Conservation (phyloP, 2,888 invertebrate species). For the Cheilosia urbana region DNA sequence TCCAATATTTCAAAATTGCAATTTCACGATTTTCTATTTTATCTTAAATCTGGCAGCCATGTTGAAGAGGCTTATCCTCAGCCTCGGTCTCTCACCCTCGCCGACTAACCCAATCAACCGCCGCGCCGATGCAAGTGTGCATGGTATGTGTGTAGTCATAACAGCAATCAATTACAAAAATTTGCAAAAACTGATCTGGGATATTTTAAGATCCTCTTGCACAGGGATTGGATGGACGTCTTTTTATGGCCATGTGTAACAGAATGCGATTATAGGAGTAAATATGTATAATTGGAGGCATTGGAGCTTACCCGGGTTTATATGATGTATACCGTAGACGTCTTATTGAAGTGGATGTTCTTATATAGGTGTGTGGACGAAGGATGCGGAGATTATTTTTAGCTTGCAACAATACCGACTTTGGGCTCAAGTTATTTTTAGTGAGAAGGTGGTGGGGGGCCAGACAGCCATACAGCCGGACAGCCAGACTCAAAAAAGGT, state of each 20-base stretch:
- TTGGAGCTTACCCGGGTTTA: slow-evolving; percentile 2
- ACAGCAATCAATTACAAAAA: slow-evolving; percentile 65
- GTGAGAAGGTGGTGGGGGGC: not conserved
- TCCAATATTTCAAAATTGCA: slow-evolving; percentile 51
- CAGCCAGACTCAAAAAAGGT: too few relatives aligned
- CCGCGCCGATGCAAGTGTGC: not conserved
- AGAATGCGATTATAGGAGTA: slow-evolving; percentile 9
- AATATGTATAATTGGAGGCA: slow-evolving; percentile 31
- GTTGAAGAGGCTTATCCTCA: slow-evolving; percentile 42
- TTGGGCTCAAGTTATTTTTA: slow-evolving; percentile 9
- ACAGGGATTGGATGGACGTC: slow-evolving; percentile 14
- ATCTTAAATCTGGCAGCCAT: slow-evolving; percentile 39
- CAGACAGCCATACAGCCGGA: too few relatives aligned
- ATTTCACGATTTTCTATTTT: slow-evolving; percentile 42
- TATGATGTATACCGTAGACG: slow-evolving; percentile 6
- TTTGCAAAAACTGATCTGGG: slow-evolving; percentile 51
- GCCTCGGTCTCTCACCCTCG: slow-evolving; percentile 23
- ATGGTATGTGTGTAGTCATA: slow-evolving; percentile 21
- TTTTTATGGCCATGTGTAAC: slow-evolving; percentile 28
- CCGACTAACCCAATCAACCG: slow-evolving; percentile 39
- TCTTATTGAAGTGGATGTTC: not conserved
- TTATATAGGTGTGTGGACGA: not conserved
- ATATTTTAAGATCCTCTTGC: slow-evolving; percentile 49
- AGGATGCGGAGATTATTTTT: slow-evolving; percentile 41
- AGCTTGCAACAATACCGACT: slow-evolving; percentile 41